Percentiles rank a stretch among this genome's conserved stretches.
Conservation (phyloP, 1,140 invertebrate species). For the Drusus annulatus region DNA sequence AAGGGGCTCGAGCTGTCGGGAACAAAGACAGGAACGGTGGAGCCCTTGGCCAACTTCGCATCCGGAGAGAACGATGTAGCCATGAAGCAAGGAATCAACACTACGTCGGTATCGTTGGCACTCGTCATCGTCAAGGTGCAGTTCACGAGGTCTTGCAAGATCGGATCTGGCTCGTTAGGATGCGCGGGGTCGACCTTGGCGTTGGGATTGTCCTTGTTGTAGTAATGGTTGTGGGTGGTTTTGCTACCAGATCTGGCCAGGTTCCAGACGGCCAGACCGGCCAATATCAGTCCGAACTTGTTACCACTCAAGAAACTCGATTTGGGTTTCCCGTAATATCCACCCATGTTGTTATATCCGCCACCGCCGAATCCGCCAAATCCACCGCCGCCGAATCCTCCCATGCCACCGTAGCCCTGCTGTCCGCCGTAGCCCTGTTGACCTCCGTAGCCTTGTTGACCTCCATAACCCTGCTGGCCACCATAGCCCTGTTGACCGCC, state of each 20-base stretch:
- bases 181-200: slow-evolving; percentile 63
- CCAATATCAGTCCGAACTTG: slow-evolving; percentile 66
- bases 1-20: slow-evolving; percentile 40
- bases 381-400: slow-evolving; percentile 40
- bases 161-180: slow-evolving; percentile 61
- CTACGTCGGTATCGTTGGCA: slow-evolving; percentile 65
- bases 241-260: slow-evolving; percentile 65
- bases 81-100: slow-evolving; percentile 69
- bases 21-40: slow-evolving; percentile 61
- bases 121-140: slow-evolving; percentile 68
- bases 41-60: slow-evolving; percentile 60
- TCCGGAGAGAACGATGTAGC: slow-evolving; percentile 69
- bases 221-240: slow-evolving; percentile 60
- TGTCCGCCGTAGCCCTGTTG: too few relatives aligned
- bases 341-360: slow-evolving; percentile 37
- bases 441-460: slow-evolving; percentile 61
- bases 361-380: slow-evolving; percentile 31
- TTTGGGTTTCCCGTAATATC: slow-evolving; percentile 48
- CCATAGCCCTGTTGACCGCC: slow-evolving; percentile 60
- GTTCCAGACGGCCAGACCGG: slow-evolving; percentile 70
- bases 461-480: slow-evolving; percentile 61
- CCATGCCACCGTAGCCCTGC: slow-evolving; percentile 56
- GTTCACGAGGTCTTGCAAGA: slow-evolving; percentile 68
- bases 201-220: slow-evolving; percentile 66
- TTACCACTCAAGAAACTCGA: slow-evolving; percentile 56